Evolutionary conservation across 2,113 vertebrate species (phyloP).

Genomic region (Muntiacus muntjak): DNA sequence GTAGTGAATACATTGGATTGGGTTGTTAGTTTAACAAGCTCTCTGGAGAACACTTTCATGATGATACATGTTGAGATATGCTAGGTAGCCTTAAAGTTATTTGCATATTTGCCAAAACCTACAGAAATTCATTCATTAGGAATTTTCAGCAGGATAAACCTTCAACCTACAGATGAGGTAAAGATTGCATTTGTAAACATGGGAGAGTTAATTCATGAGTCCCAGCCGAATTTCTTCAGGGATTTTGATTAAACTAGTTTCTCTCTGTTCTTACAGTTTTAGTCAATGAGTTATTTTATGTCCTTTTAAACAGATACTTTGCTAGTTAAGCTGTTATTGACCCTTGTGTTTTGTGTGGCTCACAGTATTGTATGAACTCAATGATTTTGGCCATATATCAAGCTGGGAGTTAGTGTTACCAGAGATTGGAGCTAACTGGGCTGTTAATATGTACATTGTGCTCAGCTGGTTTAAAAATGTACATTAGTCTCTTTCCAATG

Average conservation of each 20-base stretch:
- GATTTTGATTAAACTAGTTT: constrained; percentile 3
- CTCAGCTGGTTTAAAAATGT: background rate
- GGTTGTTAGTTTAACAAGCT: constrained; percentile 81
- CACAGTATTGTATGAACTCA: background rate
- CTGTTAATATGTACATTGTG: constrained; percentile 26
- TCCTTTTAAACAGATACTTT: background rate
- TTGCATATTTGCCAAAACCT: constrained; percentile 56
- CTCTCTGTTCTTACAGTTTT: constrained; percentile 11
- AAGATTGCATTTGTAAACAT: constrained; percentile 1
- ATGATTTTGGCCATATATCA: background rate
- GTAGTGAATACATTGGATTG: constrained; percentile 61
- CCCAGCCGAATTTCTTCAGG: background rate
- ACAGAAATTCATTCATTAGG: constrained; percentile 50
- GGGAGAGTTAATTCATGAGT: background rate
- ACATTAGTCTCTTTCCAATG: background rate
- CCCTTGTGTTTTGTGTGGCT: background rate
- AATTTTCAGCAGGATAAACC: constrained; percentile 29
- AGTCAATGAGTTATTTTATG: constrained; percentile 7
- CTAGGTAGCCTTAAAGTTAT: constrained; percentile 60
- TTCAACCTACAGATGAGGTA: background rate
- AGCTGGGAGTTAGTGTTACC: background rate
- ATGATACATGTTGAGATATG: constrained; percentile 63
- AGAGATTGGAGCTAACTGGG: background rate
- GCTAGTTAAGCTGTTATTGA: background rate
- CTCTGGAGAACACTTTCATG: constrained; percentile 73